Base-by-base conservation (phyloP, 2,113 vertebrate species). In the Aplodontia rufa region DNA sequence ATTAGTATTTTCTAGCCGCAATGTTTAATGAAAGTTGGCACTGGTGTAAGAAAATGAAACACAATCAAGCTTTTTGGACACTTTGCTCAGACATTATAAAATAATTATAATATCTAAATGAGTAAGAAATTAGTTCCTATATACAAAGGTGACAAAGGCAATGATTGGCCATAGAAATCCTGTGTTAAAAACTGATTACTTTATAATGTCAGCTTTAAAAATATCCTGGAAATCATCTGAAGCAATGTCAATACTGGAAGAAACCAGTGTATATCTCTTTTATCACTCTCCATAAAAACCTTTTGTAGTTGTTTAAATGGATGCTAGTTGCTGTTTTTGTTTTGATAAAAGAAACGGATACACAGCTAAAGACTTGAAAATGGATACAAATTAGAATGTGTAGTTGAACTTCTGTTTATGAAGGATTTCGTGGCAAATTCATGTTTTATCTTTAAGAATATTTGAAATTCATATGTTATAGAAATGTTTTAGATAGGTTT, bases 21-120 rank as follows among this genome's bases (percentile, higher is more conserved):
- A n/a, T 71, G n/a, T 78, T 96, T 88, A 82, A 86, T 55, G 40
- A 53, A 85, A 95, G 37, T 84, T 92, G 90, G 42, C 10, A 64
- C 53, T 71, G 47, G 7, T 91, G 20, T 91, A 35, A 74, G 40
- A 78, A 81, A 91, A 88, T 78, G 26, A 91, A 89, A 86, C 17
- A 76, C 13, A 88, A 49, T 88, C 45, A 91, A 62, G 32, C 9
- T 87, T 87, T 17, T 87, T 17, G 45, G 68, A 94, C 28, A 55
- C 5, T 53, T 78, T 82, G 7, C 6, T 12, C 4, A 86, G 47
- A 66, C 3, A 26, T 90, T 72, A 82, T 68, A 42, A 89, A 95
- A 74, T 72, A 85, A 88, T 53, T 90, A 49, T 55, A 72, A 20
- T 45, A 28, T 90, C n/a, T 69, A 94, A 96, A 51, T 88, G 87